Evolutionary conservation across 2,113 vertebrate species (phyloP).

Genomic region (Boleophthalmus pectinirostris): DNA sequence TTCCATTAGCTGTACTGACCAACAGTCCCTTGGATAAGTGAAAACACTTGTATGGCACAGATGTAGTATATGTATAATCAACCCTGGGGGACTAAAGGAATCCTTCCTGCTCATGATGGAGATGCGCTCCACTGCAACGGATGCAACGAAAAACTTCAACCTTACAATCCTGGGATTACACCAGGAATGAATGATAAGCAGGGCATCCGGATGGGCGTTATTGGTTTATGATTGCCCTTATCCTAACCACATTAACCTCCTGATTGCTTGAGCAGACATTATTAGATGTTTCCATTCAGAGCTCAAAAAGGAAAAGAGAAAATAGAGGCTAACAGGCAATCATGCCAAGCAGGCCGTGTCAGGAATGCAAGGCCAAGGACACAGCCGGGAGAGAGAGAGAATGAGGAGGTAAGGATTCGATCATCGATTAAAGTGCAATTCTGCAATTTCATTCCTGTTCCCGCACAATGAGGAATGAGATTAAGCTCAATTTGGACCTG

Average conservation of each 20-base stretch:
- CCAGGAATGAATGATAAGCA: constrained; percentile 47
- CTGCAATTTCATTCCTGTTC: constrained; percentile 81
- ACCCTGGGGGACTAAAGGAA: constrained; percentile 75
- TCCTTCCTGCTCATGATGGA: constrained; percentile 76
- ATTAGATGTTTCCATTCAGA: constrained; percentile 75
- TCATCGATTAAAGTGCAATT: constrained; percentile 81
- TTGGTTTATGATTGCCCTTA: constrained; percentile 79
- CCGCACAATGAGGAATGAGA: constrained; percentile 81
- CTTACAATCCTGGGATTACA: constrained; percentile 73
- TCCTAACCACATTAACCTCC: constrained; percentile 77
- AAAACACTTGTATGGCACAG: constrained; percentile 72
- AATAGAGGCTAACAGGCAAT: constrained; percentile 67
- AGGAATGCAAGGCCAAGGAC: constrained; percentile 63
- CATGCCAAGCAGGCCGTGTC: constrained; percentile 54
- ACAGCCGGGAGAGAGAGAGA: constrained; percentile 27
- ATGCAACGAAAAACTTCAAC: constrained; percentile 59
- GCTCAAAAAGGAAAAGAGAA: constrained; percentile 55
- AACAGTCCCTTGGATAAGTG: constrained; percentile 72
- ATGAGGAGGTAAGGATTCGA: constrained; percentile 40
- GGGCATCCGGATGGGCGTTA: constrained; percentile 70
- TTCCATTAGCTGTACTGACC: constrained; percentile 61
- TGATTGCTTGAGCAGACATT: constrained; percentile 78
- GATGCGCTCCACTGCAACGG: constrained; percentile 73
- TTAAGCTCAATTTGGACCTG: constrained; percentile 84
- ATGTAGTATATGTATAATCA: constrained; percentile 70